Evolutionary conservation across 2,797 vertebrate genomes (phyloP).

Genomic region (Ispidina lecontei): DNA sequence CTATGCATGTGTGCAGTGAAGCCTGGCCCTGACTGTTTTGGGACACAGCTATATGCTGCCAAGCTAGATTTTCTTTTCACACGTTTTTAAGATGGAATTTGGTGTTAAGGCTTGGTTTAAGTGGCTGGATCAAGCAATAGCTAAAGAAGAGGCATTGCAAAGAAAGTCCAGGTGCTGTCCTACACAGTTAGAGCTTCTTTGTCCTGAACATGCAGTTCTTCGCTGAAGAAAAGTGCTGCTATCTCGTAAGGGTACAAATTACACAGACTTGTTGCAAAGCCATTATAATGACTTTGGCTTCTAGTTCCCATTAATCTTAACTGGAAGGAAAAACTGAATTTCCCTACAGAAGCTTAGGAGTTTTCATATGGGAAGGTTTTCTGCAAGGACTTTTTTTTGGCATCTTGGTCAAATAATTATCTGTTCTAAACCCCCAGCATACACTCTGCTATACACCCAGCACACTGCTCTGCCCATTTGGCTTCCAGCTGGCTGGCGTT

Average conservation of each 20-base stretch:
- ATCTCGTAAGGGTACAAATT: background rate
- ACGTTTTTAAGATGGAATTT: background rate
- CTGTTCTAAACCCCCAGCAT: background rate
- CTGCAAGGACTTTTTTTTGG: background rate
- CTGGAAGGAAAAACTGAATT: background rate
- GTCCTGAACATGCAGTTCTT: background rate
- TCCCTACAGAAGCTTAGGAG: background rate
- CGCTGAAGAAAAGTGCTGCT: background rate
- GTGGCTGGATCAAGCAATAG: background rate
- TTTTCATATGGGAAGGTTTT: background rate
- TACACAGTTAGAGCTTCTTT: background rate
- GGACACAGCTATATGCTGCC: background rate
- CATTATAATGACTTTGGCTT: background rate
- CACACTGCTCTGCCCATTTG: background rate
- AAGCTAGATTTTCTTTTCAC: background rate
- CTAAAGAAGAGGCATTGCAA: background rate
- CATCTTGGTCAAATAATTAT: background rate
- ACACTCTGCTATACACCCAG: background rate
- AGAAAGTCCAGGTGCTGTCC: background rate
- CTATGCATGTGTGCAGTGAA: too few species aligned
- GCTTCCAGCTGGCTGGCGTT: background rate
- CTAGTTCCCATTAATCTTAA: background rate
- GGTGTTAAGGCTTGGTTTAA: background rate
- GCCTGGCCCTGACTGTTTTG: fast-evolving
- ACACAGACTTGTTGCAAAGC: background rate